Evolutionary conservation across 1,140 invertebrate species (phyloP).

Genomic region (Plectrocnemia conspersa): DNA sequence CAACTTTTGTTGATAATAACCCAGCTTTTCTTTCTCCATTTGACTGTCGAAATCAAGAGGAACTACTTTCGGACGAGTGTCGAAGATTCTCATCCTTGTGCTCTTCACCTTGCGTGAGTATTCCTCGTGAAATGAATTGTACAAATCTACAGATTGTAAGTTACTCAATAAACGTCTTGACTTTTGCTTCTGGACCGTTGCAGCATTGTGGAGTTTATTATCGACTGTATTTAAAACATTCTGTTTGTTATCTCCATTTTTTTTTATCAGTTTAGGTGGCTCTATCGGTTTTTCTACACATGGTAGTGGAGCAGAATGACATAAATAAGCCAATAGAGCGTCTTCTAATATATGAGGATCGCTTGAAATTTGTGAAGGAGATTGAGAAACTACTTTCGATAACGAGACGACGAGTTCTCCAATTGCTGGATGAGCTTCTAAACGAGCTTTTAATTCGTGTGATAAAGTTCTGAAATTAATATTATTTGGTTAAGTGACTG

Average conservation of each 20-base stretch:
- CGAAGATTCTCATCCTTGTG: neutral
- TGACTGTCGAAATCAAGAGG: constrained; percentile 37
- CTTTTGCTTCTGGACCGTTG: neutral
- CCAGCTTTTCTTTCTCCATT: constrained; percentile 50
- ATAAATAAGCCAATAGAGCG: constrained; percentile 74
- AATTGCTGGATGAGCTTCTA: constrained; percentile 65
- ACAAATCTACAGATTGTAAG: too few relatives aligned
- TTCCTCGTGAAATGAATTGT: neutral
- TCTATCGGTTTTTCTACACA: constrained; percentile 51
- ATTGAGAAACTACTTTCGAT: constrained; percentile 60
- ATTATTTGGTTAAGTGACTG: too few relatives aligned
- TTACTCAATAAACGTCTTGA: constrained; percentile 2
- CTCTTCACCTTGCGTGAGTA: neutral
- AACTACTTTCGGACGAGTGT: constrained; percentile 15
- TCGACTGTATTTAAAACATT: constrained; percentile 16
- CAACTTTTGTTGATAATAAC: constrained; percentile 48
- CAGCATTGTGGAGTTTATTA: constrained; percentile 1
- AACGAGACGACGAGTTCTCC: constrained; percentile 60
- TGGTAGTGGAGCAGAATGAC: constrained; percentile 73
- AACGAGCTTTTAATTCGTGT: constrained; percentile 48
- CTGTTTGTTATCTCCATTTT: constrained; percentile 37
- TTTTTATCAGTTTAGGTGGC: constrained; percentile 23
- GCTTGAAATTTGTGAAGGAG: constrained; percentile 55
- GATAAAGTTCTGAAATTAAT: constrained; percentile 36
- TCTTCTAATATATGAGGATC: constrained; percentile 73